phyloP scores from a whole-genome alignment of 2,888 invertebrate genomes.

The Argyresthia goedartella region DNA sequence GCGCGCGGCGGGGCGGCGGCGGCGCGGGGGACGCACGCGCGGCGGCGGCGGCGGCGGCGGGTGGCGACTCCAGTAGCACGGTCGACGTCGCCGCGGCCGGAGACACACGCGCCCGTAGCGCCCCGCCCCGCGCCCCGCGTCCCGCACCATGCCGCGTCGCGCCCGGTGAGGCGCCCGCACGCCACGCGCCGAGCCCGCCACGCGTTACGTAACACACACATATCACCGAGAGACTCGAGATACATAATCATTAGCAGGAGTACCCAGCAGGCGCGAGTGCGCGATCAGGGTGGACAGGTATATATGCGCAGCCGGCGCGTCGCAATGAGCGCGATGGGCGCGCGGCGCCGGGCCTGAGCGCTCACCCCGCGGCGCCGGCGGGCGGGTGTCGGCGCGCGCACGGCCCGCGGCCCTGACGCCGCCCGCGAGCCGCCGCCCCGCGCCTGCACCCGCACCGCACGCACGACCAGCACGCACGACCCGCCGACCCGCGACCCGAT shows the following conservation, averaged over 20 bases:
- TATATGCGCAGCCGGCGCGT: no score
- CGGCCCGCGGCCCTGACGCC: constrained; percentile 21
- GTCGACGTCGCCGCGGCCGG: constrained; percentile 2
- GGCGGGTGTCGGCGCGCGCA: no score
- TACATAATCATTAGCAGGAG: no score
- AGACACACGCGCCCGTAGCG: constrained; percentile 34
- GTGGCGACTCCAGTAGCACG: constrained; percentile 12
- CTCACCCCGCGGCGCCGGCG: constrained; percentile 42
- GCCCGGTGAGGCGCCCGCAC: constrained; percentile 32
- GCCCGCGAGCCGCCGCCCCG: constrained; percentile 47
- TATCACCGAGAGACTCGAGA: no score
- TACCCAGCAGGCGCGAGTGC: no score
- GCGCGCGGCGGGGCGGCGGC: neutral
- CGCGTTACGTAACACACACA: no score
- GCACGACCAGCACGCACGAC: constrained; percentile 30
- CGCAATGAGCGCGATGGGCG: no score
- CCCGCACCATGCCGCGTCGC: constrained; percentile 37
- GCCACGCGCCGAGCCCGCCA: constrained; percentile 12
- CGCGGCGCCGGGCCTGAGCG: no score
- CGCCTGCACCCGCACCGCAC: constrained; percentile 45
- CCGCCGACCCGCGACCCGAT: constrained; percentile 54
- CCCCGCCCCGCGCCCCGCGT: no score
- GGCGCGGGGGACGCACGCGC: constrained; percentile 15
- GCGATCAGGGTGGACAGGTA: no score
- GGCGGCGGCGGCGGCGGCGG: constrained; percentile 18